These are phyloP conservation scores for Sciaenops ocellatus DNA, from an alignment of 2,797 vertebrate genomes.

Conservation along the genomic window DNA sequence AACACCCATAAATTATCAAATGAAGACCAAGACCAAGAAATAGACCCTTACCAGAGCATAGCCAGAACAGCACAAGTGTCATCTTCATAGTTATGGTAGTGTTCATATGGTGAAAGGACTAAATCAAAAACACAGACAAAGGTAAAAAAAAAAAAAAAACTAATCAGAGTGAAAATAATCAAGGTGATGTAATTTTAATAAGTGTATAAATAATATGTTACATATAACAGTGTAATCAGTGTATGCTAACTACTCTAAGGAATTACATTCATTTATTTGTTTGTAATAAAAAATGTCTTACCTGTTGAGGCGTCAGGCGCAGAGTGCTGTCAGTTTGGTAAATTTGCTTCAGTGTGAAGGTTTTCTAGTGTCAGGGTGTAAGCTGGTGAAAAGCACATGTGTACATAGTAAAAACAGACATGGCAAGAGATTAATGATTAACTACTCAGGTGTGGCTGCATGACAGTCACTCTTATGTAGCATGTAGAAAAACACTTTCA, in stretches of 20 bases:
- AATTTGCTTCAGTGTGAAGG: neutral
- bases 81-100: neutral
- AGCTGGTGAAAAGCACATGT: neutral
- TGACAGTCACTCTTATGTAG: neutral
- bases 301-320: conserved; percentile 5
- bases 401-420: conserved; percentile 50
- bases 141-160: neutral
- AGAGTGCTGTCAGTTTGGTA: neutral
- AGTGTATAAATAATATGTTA: neutral
- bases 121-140: neutral
- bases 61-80: conserved; percentile 20
- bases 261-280: neutral
- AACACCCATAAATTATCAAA: neutral
- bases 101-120: neutral
- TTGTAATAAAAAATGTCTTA: conserved; percentile 15
- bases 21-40: neutral
- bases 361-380: neutral
- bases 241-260: neutral
- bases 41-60: conserved; percentile 56
- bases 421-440: conserved; percentile 39
- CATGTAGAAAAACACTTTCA: neutral
- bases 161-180: neutral
- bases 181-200: neutral
- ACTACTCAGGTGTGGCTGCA: neutral
- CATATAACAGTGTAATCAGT: neutral